phyloP scores from a whole-genome alignment of 2,113 vertebrate genomes.

The human region GRCh38 chr9:1279001-1279500 shows the following conservation, averaged over 20 bases:
- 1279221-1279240: neutral
- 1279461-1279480: too few species aligned
- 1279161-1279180: neutral
- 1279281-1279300: neutral
- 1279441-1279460: neutral
- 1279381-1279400: neutral
- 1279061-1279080: neutral
- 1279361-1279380: neutral
- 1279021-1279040: neutral
- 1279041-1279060: neutral
- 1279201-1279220: neutral
- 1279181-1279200: neutral
- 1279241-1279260: neutral
- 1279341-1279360: fast-evolving
- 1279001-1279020: neutral
- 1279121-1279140: neutral
- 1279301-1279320: neutral
- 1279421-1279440: neutral
- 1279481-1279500: too few species aligned
- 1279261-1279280: neutral
- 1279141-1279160: neutral
- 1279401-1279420: neutral
- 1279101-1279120: neutral
- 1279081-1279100: neutral
- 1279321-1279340: neutral